Percentiles rank a stretch among this genome's conserved stretches.
Evolutionary conservation across 1,140 invertebrate species (phyloP).

Genomic region (Melanaphis sacchari): DNA sequence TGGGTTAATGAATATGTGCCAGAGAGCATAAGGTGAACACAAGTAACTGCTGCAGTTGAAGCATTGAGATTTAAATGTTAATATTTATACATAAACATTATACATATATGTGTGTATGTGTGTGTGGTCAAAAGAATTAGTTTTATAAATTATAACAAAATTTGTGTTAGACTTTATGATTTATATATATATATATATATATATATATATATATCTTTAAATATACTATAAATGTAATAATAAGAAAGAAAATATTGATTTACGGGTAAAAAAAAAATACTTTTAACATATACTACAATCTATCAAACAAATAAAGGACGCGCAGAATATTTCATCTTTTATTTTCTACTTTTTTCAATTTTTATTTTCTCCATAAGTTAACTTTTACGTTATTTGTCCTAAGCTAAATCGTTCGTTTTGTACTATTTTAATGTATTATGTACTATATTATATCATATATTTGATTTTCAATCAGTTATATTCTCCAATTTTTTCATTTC

Average conservation of each 20-base stretch:
- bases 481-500: no score
- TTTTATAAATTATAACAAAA: not conserved
- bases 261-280: not conserved
- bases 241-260: not conserved
- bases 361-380: not conserved
- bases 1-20: not conserved
- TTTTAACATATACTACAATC: not conserved
- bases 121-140: not conserved
- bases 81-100: no score
- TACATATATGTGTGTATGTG: no score
- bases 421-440: not conserved
- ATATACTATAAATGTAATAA: not conserved
- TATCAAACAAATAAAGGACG: not conserved
- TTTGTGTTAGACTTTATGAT: no score
- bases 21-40: not conserved
- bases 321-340: not conserved
- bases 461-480: no score
- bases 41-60: not conserved
- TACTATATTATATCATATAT: not conserved
- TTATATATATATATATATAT: not conserved
- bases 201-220: not conserved
- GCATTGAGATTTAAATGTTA: not conserved
- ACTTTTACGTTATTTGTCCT: not conserved
- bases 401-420: not conserved
- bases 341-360: not conserved